Percentiles rank a stretch among this genome's conserved stretches.
Conservation (phyloP, 1,140 invertebrate species). For the Phymastichus coffea region DNA sequence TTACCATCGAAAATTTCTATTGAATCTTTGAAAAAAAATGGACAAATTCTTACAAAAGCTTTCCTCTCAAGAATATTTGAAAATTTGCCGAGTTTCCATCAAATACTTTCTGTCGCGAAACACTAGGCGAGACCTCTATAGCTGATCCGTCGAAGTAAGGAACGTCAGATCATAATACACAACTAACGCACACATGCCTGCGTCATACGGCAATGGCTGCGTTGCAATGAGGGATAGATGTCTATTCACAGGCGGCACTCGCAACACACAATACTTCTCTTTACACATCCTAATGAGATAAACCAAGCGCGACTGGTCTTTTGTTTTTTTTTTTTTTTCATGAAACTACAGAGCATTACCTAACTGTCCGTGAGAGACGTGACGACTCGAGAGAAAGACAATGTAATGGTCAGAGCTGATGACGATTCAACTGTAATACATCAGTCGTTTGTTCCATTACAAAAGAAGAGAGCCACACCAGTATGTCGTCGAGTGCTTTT, state of each 20-base stretch:
- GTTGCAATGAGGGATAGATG: too few relatives aligned
- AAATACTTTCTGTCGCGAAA: not conserved
- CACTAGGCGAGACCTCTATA: not conserved
- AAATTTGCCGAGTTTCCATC: not conserved
- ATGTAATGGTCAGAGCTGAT: not conserved
- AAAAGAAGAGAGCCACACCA: not conserved
- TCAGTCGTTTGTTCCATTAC: not conserved
- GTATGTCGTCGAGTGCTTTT: conserved; percentile 3
- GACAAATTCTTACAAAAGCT: too few relatives aligned
- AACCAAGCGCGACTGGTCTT: not conserved
- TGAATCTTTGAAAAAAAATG: too few relatives aligned
- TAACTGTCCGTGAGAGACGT: too few relatives aligned
- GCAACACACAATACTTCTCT: too few relatives aligned
- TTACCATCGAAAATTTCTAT: not conserved
- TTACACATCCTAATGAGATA: too few relatives aligned
- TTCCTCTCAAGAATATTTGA: too few relatives aligned
- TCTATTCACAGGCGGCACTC: conserved; percentile 3
- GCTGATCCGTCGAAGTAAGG: not conserved
- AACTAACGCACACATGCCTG: not conserved
- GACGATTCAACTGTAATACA: not conserved
- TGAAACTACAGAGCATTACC: not conserved
- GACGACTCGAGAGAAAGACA: not conserved
- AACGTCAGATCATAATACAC: conserved; percentile 9
- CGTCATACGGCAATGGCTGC: not conserved
- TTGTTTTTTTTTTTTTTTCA: too few relatives aligned